A percentile compares a stretch with the other conserved stretches of the same genome.
Evolutionary conservation across 2,113 vertebrate species (phyloP).

Genomic region (Colaptes auratus): DNA sequence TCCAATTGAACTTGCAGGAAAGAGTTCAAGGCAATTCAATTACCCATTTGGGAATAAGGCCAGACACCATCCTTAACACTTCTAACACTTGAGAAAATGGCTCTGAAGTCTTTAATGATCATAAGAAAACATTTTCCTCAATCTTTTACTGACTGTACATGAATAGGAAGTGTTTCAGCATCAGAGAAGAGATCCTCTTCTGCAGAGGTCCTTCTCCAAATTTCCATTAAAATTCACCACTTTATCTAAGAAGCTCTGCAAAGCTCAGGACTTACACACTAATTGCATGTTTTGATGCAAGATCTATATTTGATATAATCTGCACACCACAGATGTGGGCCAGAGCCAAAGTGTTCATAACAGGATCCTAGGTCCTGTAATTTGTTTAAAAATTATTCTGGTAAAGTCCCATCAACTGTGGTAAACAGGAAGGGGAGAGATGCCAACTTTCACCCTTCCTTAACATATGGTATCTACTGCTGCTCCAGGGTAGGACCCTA

Average conservation of each 20-base stretch:
- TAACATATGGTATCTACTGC: background rate
- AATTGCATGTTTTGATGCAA: background rate
- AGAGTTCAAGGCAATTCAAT: conserved; percentile 59
- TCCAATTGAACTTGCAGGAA: conserved; percentile 45
- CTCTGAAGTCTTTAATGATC: conserved; percentile 49
- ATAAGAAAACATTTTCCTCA: conserved; percentile 30
- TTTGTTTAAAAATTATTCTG: conserved; percentile 38
- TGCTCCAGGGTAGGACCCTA: background rate
- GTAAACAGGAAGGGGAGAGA: background rate
- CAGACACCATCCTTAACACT: conserved; percentile 56
- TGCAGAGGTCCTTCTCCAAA: conserved; percentile 10
- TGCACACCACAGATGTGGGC: conserved; percentile 19
- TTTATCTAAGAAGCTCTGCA: conserved; percentile 11
- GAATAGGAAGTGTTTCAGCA: background rate
- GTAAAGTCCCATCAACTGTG: conserved; percentile 23
- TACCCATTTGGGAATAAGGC: conserved; percentile 55
- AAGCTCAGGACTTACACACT: background rate
- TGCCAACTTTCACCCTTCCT: background rate
- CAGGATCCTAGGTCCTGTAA: conserved; percentile 35
- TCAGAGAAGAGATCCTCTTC: background rate
- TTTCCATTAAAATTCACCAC: conserved; percentile 12
- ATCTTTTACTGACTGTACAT: background rate
- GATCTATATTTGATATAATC: conserved; percentile 14
- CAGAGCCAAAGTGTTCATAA: conserved; percentile 44
- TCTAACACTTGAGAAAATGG: conserved; percentile 43